Conservation (phyloP, 2,888 invertebrate genomes). For the Yponomeuta cagnagella region DNA sequence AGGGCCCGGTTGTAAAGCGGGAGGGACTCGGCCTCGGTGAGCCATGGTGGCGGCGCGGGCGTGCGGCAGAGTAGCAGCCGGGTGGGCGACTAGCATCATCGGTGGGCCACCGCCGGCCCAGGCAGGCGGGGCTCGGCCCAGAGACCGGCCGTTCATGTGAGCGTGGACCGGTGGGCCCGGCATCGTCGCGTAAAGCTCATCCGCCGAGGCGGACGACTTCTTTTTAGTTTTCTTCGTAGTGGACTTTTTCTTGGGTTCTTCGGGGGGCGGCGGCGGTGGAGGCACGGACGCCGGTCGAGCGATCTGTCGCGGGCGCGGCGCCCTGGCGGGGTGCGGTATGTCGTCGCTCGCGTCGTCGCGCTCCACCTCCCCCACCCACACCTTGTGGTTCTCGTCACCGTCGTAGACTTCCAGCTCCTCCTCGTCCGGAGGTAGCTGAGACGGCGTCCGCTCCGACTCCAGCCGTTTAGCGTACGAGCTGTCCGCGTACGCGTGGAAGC, state of each 20-base stretch:
- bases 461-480: slow-evolving; percentile 93
- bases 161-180: slow-evolving; percentile 62
- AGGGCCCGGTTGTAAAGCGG: slow-evolving; percentile 68
- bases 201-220: slow-evolving; percentile 73
- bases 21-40: slow-evolving; percentile 76
- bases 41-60: slow-evolving; percentile 69
- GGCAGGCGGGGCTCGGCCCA: slow-evolving; percentile 63
- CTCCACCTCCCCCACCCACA: slow-evolving; percentile 91
- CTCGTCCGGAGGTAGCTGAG: slow-evolving; percentile 64
- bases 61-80: slow-evolving; percentile 63
- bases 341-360: slow-evolving; percentile 85
- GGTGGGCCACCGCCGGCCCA: slow-evolving; percentile 53
- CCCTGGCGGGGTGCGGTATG: slow-evolving; percentile 75
- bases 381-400: slow-evolving; percentile 95
- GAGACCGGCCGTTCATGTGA: slow-evolving; percentile 58
- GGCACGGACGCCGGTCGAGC: slow-evolving; percentile 87
- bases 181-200: slow-evolving; percentile 76
- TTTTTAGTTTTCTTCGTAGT: slow-evolving; percentile 75
- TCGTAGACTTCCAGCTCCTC: slow-evolving; percentile 91
- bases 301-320: slow-evolving; percentile 87
- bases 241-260: slow-evolving; percentile 78
- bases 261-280: slow-evolving; percentile 86
- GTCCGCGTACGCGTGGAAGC: slow-evolving; percentile 98
- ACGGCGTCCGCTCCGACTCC: slow-evolving; percentile 76
- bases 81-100: slow-evolving; percentile 67